Percentiles rank a stretch among this genome's conserved stretches.
phyloP scores from a whole-genome alignment of 2,113 vertebrate species.

The Chloropsis cyanopogon region DNA sequence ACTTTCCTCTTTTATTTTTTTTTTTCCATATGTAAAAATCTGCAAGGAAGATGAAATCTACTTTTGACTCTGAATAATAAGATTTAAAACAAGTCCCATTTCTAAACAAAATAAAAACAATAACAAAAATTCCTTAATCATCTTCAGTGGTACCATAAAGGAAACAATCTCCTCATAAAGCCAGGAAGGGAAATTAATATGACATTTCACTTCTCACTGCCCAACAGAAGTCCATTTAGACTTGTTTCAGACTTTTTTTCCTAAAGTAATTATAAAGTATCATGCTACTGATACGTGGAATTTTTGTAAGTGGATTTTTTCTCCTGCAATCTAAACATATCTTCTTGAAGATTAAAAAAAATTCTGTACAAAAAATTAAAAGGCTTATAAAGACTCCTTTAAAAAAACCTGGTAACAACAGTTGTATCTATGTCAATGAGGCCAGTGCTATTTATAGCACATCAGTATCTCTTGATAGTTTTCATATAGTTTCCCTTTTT shows the following conservation, averaged over 20 bases:
- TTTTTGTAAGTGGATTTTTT: not conserved
- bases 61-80: not conserved
- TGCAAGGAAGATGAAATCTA: not conserved
- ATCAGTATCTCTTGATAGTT: not conserved
- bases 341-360: not conserved
- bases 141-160: not conserved
- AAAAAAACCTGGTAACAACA: not conserved
- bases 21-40: not conserved
- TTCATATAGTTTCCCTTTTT: not conserved
- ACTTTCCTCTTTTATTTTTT: not conserved
- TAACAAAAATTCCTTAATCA: not conserved
- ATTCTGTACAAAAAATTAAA: not conserved
- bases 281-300: rapidly evolving
- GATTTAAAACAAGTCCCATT: not conserved
- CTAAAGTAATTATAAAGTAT: not conserved
- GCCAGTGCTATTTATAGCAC: not conserved
- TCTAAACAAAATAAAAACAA: not conserved
- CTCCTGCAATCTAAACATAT: not conserved
- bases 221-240: not conserved
- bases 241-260: not conserved
- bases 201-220: not conserved
- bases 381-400: not conserved
- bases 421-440: not conserved
- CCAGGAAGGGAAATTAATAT: not conserved
- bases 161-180: not conserved